phyloP scores from a whole-genome alignment of 2,797 vertebrate genomes.

The Petrocephalus sullivani region DNA sequence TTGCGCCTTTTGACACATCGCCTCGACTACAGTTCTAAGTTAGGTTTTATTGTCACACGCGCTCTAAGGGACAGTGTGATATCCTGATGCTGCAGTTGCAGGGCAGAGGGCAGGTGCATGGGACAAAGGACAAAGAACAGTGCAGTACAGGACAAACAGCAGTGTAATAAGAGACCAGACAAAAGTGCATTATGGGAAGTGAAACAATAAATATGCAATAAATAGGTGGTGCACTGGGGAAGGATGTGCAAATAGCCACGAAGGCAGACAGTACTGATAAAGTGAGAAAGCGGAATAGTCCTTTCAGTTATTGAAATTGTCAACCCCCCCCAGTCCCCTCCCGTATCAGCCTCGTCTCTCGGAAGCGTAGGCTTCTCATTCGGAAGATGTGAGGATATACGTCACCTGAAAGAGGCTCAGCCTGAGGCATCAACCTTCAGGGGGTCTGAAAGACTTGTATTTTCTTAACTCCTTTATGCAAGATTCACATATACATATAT shows the following conservation, averaged over 20 bases:
- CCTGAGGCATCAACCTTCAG: conserved; percentile 23
- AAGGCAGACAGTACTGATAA: background rate
- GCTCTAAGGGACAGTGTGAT: background rate
- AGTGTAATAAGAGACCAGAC: background rate
- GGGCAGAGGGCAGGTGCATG: background rate
- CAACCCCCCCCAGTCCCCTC: background rate
- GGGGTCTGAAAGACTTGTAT: conserved; percentile 20
- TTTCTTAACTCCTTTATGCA: conserved; percentile 3
- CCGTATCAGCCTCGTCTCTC: conserved; percentile 18
- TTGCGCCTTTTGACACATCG: background rate
- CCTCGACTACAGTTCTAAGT: background rate
- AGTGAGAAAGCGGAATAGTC: background rate
- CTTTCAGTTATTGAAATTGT: conserved; percentile 1
- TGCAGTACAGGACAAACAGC: background rate
- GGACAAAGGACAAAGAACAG: background rate
- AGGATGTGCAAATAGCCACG: background rate
- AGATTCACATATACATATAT: background rate
- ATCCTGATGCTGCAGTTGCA: background rate
- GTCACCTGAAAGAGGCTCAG: conserved; percentile 16
- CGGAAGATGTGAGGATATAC: conserved; percentile 10
- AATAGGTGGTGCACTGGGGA: background rate
- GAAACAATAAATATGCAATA: background rate
- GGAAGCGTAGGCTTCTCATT: conserved; percentile 13
- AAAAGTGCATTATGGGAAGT: background rate
- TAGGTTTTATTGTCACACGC: background rate